Evolutionary conservation across 2,113 vertebrate species (phyloP).

Genomic region (Poecilia latipinna): DNA sequence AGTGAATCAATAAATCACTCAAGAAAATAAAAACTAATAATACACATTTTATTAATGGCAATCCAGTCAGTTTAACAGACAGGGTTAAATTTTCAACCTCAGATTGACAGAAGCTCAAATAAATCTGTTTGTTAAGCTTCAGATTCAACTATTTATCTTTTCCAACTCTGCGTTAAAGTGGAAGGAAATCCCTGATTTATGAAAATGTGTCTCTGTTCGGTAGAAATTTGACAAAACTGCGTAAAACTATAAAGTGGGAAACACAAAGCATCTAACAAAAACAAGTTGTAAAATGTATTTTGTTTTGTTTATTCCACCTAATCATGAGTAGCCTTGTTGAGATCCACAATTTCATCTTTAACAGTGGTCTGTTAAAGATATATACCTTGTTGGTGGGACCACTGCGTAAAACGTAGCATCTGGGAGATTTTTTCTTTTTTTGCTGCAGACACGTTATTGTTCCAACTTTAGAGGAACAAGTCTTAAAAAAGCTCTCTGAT

Average conservation of each 20-base stretch:
- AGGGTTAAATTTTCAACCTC: neutral
- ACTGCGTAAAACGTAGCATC: conserved; percentile 17
- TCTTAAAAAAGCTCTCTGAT: too few species aligned
- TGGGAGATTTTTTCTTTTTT: conserved; percentile 20
- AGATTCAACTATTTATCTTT: neutral
- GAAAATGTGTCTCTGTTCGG: neutral
- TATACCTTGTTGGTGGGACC: too few species aligned
- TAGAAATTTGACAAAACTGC: neutral
- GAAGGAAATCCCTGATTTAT: too few species aligned
- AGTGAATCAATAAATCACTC: too few species aligned
- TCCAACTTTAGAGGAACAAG: too few species aligned
- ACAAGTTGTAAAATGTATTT: neutral
- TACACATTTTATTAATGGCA: neutral
- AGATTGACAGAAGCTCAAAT: neutral
- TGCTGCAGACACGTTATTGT: conserved; percentile 4
- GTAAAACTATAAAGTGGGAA: neutral
- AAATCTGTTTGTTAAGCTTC: neutral
- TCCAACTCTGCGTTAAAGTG: neutral
- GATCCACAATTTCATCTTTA: neutral
- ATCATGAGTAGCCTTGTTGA: neutral
- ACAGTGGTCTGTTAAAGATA: neutral
- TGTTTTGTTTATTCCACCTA: neutral
- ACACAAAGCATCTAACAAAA: neutral
- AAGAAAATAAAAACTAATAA: neutral
- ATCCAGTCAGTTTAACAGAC: neutral